Base-by-base conservation (phyloP, 2,888 invertebrate genomes). In the Mesoligia furuncula region DNA sequence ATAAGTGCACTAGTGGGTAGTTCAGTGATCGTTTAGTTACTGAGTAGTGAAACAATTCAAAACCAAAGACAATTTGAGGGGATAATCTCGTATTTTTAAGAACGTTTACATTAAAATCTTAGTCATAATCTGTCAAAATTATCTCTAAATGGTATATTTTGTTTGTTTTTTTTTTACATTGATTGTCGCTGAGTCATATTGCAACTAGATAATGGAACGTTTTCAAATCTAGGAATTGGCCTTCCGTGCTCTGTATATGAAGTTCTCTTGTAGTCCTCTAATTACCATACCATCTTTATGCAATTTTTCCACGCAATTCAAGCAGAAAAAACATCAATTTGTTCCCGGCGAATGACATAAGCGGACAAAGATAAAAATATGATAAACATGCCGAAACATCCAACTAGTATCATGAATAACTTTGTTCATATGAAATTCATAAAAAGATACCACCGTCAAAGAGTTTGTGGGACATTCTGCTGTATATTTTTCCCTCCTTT, bases 371-470 rank as follows among this genome's bases (percentile, higher is more conserved):
- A 84, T 70, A 73, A 80, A 86, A 77, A 54, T 54, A 54, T 72
- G 70, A 80, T 80, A 75, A 80, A 76, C 66, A 73, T 39, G 54
- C 85, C 61, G 20, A 74, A 83, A 76, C 67, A 51, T 31, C 48
- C 62, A 77, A 80, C 77, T 84, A 73, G 66, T 68, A 73, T 66
- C 64, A 77, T 68, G 77, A 77, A 77, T 77, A 85, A 86, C 84
- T 85, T 85, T 68, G 65, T 80, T 86, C 85, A 86, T 86, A 85
- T 77, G 70, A 83, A 79, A 83, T 86, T 84, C 74, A 86, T 84
- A 79, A 86, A 85, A 86, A 73, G 65, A 72, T 84, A 74, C 83
- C 59, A 73, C 54, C 85, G 78, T 70, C 83, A 77, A 85, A 82
- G 83, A 69, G 72, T 72, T 86, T 70, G 72, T 48, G 31, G 62